Evolutionary conservation across 1,140 invertebrate genomes (phyloP).

Genomic region (Octopus sinensis): DNA sequence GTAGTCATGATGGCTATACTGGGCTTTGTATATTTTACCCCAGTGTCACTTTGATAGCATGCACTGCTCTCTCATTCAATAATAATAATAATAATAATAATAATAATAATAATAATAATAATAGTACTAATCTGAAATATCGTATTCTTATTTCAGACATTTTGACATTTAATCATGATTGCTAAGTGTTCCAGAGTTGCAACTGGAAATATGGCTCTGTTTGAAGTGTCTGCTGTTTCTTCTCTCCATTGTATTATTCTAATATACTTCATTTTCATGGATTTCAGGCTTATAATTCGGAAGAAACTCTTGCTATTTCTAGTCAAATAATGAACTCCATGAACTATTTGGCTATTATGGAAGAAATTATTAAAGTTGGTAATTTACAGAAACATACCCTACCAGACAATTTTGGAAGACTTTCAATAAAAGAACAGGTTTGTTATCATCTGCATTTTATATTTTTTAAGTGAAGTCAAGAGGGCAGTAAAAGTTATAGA

Average conservation of each 20-base stretch:
- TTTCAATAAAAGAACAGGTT: constrained; percentile 49
- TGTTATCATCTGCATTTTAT: not conserved
- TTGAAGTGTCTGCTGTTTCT: not conserved
- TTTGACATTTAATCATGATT: too few relatives aligned
- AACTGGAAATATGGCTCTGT: not conserved
- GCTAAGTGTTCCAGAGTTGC: not conserved
- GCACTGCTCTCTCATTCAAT: too few relatives aligned
- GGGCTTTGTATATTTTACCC: too few relatives aligned
- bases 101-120: not conserved
- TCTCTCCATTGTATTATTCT: not conserved
- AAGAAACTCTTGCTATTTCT: constrained; percentile 50
- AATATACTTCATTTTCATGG: not conserved
- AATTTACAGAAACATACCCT: constrained; percentile 39
- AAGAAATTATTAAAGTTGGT: constrained; percentile 52
- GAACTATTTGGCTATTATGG: constrained; percentile 51
- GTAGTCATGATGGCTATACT: too few relatives aligned
- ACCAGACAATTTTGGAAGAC: constrained; percentile 39
- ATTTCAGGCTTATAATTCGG: constrained; percentile 50
- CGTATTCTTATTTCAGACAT: not conserved
- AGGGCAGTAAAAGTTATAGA: too few relatives aligned
- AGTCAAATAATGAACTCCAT: constrained; percentile 53
- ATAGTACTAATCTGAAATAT: not conserved
- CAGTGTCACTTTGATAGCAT: too few relatives aligned
- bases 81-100: too few relatives aligned
- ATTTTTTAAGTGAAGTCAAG: too few relatives aligned